These are phyloP conservation scores for Brachionus asplanchnoidis DNA, from an alignment of 1,140 invertebrate species.

Conservation along the genomic window DNA sequence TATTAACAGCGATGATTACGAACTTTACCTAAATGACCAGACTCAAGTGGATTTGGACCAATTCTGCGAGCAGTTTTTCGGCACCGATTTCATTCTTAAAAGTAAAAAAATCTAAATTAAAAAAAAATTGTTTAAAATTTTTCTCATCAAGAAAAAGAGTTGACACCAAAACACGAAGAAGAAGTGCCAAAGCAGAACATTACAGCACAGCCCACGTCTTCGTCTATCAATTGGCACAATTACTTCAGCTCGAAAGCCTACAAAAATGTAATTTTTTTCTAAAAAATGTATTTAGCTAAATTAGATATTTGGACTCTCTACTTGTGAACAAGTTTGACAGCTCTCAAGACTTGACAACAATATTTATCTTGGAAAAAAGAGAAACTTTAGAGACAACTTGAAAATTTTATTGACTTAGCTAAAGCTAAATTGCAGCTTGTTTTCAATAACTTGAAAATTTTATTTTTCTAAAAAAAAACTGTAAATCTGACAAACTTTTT, in stretches of 20 bases:
- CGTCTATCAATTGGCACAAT: constrained; percentile 34
- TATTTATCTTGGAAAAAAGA: constrained; percentile 24
- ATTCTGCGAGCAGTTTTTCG: not conserved
- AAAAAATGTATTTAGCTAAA: not conserved
- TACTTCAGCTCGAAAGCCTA: not conserved
- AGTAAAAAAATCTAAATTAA: not conserved
- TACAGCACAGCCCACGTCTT: not conserved
- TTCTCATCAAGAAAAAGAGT: not conserved
- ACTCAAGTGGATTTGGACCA: not conserved
- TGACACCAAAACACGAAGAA: not conserved
- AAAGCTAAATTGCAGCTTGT: constrained; percentile 5
- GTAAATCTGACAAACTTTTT: not conserved
- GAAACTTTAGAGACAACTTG: not conserved
- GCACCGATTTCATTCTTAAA: not conserved
- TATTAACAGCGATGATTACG: not conserved
- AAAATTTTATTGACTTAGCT: constrained; percentile 28
- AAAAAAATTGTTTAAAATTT: not conserved
- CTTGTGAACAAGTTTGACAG: not conserved
- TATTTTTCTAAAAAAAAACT: constrained; percentile 12
- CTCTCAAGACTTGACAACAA: constrained; percentile 12
- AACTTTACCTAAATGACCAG: not conserved
- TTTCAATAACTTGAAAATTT: constrained; percentile 35
- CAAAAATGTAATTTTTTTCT: constrained; percentile 18
- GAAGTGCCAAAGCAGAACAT: not conserved
- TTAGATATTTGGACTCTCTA: not conserved